These are phyloP conservation scores for Drosophila triauraria DNA, from an alignment of 1,140 invertebrate species.

Conservation along the genomic window DNA sequence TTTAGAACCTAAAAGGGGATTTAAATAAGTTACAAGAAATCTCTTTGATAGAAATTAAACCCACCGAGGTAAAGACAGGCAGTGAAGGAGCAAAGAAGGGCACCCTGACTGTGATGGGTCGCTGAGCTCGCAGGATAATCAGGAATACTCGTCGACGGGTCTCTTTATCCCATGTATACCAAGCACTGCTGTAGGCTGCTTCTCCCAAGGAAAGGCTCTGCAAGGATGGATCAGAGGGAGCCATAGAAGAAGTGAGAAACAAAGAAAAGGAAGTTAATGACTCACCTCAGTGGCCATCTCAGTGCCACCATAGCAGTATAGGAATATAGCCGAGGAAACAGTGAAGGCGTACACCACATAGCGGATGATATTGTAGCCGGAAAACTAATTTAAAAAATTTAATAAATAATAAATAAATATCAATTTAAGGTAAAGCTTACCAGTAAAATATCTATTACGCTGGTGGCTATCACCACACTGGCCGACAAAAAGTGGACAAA, in stretches of 20 bases:
- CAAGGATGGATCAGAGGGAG: neutral
- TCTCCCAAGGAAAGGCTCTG: conserved; percentile 62
- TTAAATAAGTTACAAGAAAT: neutral
- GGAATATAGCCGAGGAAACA: conserved; percentile 49
- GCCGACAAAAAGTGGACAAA: conserved; percentile 64
- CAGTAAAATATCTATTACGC: conserved; percentile 66
- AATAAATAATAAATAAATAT: neutral
- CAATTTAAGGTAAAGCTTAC: conserved; percentile 18
- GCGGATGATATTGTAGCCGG: conserved; percentile 68
- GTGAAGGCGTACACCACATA: conserved; percentile 59
- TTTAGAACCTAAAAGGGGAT: conserved; percentile 49
- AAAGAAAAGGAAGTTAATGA: neutral
- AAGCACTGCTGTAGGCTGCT: conserved; percentile 54
- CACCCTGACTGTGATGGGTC: conserved; percentile 55
- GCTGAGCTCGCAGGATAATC: conserved; percentile 59
- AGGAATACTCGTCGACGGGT: conserved; percentile 53
- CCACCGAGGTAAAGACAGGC: conserved; percentile 56
- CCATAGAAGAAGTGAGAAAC: neutral
- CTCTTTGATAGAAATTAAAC: neutral
- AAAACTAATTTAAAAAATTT: conserved; percentile 29
- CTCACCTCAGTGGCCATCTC: conserved; percentile 58
- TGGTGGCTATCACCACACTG: conserved; percentile 66
- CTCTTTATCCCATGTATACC: conserved; percentile 60
- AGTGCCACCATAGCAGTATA: conserved; percentile 65
- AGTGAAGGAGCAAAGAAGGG: conserved; percentile 64